Evolutionary conservation across 2,797 vertebrate genomes (phyloP).

Genomic region (Crocodylus rhombifer): DNA sequence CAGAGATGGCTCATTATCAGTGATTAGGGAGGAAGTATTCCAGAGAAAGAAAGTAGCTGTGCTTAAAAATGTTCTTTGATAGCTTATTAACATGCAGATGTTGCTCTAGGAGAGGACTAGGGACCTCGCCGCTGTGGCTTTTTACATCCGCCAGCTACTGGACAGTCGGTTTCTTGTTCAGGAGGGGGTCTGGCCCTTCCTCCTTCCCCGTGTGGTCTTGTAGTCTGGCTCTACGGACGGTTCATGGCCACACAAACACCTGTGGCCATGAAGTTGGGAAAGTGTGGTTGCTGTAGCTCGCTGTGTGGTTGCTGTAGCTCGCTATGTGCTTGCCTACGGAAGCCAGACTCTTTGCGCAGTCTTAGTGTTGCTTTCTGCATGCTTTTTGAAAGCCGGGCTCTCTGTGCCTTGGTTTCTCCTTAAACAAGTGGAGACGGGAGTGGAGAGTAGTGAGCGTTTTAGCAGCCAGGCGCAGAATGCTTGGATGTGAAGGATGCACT

Average conservation of each 20-base stretch:
- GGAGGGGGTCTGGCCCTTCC: neutral
- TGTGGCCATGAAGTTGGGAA: neutral
- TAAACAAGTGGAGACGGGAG: neutral
- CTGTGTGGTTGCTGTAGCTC: neutral
- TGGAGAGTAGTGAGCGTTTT: neutral
- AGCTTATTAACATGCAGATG: slow-evolving; percentile 19
- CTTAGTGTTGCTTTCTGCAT: neutral
- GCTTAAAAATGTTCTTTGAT: neutral
- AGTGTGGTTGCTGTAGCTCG: neutral
- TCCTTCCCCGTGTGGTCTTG: neutral
- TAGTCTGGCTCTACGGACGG: neutral
- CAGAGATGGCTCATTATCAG: slow-evolving; percentile 34
- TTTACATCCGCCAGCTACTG: neutral
- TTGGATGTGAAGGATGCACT: neutral
- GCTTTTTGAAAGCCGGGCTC: neutral
- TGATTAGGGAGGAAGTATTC: slow-evolving; percentile 56
- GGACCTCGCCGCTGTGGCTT: neutral
- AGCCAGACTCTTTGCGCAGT: too few relatives aligned
- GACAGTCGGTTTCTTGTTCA: neutral
- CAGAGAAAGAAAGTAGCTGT: slow-evolving; percentile 5
- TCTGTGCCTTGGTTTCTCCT: neutral
- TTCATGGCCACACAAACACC: neutral
- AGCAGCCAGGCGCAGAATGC: neutral
- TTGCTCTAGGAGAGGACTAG: neutral
- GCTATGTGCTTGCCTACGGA: neutral